Percentiles rank a stretch among this genome's conserved stretches.
Evolutionary conservation across 2,888 invertebrate genomes (phyloP).

Genomic region (Anoplius nigerrimus): DNA sequence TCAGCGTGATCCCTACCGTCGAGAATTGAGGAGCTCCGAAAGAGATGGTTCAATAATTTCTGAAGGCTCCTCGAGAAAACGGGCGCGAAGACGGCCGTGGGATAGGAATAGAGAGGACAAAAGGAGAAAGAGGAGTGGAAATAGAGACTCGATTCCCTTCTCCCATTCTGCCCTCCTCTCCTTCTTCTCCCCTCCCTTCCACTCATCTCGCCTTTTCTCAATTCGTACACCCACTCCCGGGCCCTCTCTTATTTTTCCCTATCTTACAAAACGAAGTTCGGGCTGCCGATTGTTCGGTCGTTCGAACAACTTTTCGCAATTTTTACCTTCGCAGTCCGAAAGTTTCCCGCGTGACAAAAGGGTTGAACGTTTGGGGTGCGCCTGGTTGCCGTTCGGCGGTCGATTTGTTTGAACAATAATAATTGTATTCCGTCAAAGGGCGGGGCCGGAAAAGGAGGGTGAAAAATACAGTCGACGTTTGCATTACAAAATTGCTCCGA

Average conservation of each 20-base stretch:
- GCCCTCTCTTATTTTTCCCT: background rate
- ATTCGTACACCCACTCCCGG: background rate
- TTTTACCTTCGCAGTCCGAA: background rate
- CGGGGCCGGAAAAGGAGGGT: too few species aligned
- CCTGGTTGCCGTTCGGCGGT: too few species aligned
- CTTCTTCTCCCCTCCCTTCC: background rate
- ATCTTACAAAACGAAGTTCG: slow-evolving; percentile 1
- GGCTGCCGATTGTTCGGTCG: background rate
- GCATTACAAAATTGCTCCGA: too few species aligned
- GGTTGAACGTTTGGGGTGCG: too few species aligned
- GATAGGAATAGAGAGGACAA: slow-evolving; percentile 13
- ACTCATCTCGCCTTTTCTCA: slow-evolving; percentile 9
- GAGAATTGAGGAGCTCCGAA: slow-evolving; percentile 14
- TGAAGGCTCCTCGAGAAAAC: slow-evolving; percentile 12
- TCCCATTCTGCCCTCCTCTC: background rate
- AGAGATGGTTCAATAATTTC: slow-evolving; percentile 52
- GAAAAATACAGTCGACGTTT: too few species aligned
- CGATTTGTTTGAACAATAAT: too few species aligned
- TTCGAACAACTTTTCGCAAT: background rate
- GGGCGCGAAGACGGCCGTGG: slow-evolving; percentile 11
- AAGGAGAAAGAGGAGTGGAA: slow-evolving; percentile 37
- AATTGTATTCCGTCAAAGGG: too few species aligned
- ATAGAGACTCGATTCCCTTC: slow-evolving; percentile 19
- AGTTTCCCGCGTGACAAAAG: background rate
- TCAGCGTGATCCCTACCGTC: slow-evolving; percentile 40